These are phyloP conservation scores for Serilophus lunatus DNA, from an alignment of 2,113 vertebrate genomes.

Conservation along the genomic window DNA sequence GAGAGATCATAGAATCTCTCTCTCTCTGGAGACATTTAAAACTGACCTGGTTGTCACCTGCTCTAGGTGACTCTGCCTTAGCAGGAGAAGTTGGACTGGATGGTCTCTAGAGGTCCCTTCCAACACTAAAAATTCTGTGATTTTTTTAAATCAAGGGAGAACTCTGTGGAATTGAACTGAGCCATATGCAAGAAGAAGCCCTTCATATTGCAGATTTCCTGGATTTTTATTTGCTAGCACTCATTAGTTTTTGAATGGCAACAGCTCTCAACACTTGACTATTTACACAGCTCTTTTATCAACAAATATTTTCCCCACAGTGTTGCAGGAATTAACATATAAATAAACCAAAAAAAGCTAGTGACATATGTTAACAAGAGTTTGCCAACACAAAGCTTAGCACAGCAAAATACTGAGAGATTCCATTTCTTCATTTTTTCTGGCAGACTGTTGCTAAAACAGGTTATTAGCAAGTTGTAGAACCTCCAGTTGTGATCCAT, in stretches of 20 bases:
- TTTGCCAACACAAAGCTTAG: slow-evolving; percentile 40
- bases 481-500: not conserved
- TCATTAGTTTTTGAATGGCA: not conserved
- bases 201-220: not conserved
- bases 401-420: not conserved
- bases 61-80: not conserved
- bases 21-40: not conserved
- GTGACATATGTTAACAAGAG: slow-evolving; percentile 47
- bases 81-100: no score
- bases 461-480: slow-evolving; percentile 18
- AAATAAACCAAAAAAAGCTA: slow-evolving; percentile 51
- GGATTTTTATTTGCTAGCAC: not conserved
- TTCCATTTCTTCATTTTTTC: not conserved
- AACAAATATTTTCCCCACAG: slow-evolving; percentile 49
- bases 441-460: not conserved
- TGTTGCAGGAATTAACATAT: slow-evolving; percentile 56
- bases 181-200: not conserved
- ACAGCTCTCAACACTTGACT: slow-evolving; percentile 15
- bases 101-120: not conserved
- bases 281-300: slow-evolving; percentile 37
- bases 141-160: not conserved
- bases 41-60: not conserved
- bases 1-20: not conserved
- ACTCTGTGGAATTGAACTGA: not conserved
- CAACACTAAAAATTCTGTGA: not conserved